phyloP scores from a whole-genome alignment of 2,888 invertebrate species.

The Sminthurinus aureus region DNA sequence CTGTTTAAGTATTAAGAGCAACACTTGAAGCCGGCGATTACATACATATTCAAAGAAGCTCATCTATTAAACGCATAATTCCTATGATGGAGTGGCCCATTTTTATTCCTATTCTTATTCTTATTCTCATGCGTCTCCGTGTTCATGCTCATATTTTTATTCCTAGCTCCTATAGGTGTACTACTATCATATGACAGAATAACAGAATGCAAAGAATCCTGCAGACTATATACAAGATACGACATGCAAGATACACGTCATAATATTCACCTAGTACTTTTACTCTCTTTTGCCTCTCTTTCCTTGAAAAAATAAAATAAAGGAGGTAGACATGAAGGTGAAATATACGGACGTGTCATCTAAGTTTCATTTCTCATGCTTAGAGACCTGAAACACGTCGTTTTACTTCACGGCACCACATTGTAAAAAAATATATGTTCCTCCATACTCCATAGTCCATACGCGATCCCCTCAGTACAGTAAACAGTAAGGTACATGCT shows the following conservation, averaged over 20 bases:
- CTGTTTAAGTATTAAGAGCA: too few species aligned
- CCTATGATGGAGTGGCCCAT: neutral
- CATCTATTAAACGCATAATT: too few species aligned
- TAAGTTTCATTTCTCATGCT: neutral
- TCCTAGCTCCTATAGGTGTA: too few species aligned
- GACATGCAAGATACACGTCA: too few species aligned
- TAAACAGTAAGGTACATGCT: too few species aligned
- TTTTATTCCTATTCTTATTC: neutral
- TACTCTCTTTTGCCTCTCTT: neutral
- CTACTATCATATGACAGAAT: too few species aligned
- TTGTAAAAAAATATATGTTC: neutral
- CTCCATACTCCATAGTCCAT: neutral
- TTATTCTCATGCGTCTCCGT: too few species aligned
- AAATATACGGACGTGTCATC: neutral
- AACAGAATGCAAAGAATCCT: too few species aligned
- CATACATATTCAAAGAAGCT: too few species aligned
- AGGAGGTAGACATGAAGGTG: neutral
- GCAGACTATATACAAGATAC: too few species aligned
- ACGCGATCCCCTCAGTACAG: neutral
- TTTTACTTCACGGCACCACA: neutral
- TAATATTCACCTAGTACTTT: neutral
- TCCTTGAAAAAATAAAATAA: neutral
- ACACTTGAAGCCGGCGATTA: too few species aligned
- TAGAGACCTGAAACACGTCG: neutral
- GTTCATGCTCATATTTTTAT: too few species aligned